Conservation (phyloP, 2,113 vertebrate species). For the Phaetusa simplex region DNA sequence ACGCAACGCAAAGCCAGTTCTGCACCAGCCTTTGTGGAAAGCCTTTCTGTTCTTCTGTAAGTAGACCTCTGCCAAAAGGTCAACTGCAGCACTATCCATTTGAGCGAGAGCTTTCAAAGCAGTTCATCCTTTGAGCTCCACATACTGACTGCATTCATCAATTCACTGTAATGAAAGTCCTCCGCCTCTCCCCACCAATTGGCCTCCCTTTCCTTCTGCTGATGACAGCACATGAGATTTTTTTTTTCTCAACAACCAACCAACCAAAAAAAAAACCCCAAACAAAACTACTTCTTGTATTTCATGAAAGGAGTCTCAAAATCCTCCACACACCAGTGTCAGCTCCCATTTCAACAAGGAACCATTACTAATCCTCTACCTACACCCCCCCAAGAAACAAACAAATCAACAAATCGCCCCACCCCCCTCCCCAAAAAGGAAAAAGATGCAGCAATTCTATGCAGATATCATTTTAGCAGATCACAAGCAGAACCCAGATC, state of each 20-base stretch:
- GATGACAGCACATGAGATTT: not conserved
- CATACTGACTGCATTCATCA: not conserved
- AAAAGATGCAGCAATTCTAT: not conserved
- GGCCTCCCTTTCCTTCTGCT: not conserved
- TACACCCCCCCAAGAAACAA: not conserved
- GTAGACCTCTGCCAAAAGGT: not conserved
- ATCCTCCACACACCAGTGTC: not conserved
- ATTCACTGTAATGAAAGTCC: not conserved
- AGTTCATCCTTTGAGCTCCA: not conserved
- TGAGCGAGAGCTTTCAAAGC: not conserved
- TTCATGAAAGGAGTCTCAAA: not conserved
- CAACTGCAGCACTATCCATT: not conserved
- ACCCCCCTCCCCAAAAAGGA: fast-evolving
- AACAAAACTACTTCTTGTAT: not conserved
- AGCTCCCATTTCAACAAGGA: not conserved
- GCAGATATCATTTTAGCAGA: not conserved
- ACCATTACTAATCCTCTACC: not conserved
- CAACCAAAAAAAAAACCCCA: not conserved
- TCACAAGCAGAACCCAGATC: not conserved
- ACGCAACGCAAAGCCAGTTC: not conserved
- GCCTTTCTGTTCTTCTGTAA: not conserved
- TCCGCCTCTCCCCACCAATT: not conserved
- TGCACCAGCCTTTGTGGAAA: not conserved
- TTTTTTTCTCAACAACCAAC: not conserved
- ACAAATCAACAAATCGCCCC: not conserved